These are phyloP conservation scores for Drosophila tanythrix DNA, from an alignment of 2,888 invertebrate genomes.

Conservation along the genomic window DNA sequence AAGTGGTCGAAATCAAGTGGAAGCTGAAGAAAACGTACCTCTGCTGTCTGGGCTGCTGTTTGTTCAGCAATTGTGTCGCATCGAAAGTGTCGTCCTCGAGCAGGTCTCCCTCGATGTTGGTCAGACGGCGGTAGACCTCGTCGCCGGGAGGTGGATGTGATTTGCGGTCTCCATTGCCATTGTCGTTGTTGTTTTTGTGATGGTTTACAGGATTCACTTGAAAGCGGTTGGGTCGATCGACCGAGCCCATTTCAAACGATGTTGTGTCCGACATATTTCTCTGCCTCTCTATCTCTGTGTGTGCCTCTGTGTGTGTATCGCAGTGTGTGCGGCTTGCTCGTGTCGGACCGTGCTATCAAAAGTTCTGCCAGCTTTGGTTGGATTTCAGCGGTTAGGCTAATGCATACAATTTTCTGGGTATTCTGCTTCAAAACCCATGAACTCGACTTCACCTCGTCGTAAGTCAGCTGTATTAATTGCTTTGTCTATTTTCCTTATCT, in stretches of 20 bases:
- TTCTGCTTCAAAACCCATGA: constrained; percentile 9
- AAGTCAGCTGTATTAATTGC: constrained; percentile 39
- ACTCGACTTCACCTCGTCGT: constrained; percentile 18
- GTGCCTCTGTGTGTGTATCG: constrained; percentile 9
- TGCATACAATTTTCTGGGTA: constrained; percentile 32
- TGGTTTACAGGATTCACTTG: constrained; percentile 85
- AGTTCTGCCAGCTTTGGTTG: constrained; percentile 18
- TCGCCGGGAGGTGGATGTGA: constrained; percentile 35
- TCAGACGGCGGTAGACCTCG: constrained; percentile 83
- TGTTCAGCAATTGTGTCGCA: constrained; percentile 81
- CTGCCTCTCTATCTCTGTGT: neutral
- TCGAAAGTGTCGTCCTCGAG: constrained; percentile 84
- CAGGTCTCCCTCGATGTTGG: constrained; percentile 82
- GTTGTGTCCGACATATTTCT: constrained; percentile 82
- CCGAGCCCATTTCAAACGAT: constrained; percentile 83
- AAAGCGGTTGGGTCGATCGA: constrained; percentile 84
- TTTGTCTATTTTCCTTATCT: constrained; percentile 18
- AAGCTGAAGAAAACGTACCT: constrained; percentile 71
- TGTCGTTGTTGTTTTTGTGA: constrained; percentile 79
- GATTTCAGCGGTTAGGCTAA: constrained; percentile 32
- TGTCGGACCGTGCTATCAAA: constrained; percentile 26
- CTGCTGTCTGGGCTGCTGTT: constrained; percentile 79
- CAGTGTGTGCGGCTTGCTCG: constrained; percentile 7
- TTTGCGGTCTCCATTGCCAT: constrained; percentile 62
- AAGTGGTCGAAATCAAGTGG: neutral